Percentiles rank a stretch among this genome's conserved stretches.
Conservation (phyloP, 2,797 vertebrate genomes). For the Spinus olivaceus region DNA sequence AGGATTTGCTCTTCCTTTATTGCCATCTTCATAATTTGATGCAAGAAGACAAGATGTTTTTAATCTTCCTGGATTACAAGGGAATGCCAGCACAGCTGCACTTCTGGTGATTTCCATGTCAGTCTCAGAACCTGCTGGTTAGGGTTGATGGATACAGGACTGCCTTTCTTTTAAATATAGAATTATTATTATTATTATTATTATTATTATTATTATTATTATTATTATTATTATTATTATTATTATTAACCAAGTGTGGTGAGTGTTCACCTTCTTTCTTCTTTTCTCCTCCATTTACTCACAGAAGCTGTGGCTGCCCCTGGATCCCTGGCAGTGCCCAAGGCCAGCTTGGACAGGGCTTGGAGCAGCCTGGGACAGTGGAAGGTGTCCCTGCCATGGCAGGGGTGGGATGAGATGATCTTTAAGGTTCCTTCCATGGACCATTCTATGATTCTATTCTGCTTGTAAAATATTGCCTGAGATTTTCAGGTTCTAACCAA, state of each 20-base stretch:
- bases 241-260: background rate
- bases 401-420: rapidly evolving
- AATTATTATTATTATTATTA: too few species aligned
- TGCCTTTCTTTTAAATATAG: background rate
- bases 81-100: background rate
- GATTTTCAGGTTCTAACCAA: background rate
- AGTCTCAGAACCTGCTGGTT: background rate
- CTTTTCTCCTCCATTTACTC: background rate
- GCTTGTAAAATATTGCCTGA: background rate
- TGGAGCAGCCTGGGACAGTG: rapidly evolving
- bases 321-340: background rate
- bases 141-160: rapidly evolving
- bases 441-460: background rate
- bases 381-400: background rate
- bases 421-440: background rate
- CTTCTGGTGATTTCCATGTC: background rate
- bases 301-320: background rate
- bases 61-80: background rate
- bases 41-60: background rate
- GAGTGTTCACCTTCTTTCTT: background rate
- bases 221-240: too few species aligned
- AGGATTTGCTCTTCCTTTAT: background rate
- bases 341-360: rapidly evolving
- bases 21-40: background rate
- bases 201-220: background rate